Base-by-base conservation (phyloP, 2,113 vertebrate species). In the Ascaphus truei region DNA sequence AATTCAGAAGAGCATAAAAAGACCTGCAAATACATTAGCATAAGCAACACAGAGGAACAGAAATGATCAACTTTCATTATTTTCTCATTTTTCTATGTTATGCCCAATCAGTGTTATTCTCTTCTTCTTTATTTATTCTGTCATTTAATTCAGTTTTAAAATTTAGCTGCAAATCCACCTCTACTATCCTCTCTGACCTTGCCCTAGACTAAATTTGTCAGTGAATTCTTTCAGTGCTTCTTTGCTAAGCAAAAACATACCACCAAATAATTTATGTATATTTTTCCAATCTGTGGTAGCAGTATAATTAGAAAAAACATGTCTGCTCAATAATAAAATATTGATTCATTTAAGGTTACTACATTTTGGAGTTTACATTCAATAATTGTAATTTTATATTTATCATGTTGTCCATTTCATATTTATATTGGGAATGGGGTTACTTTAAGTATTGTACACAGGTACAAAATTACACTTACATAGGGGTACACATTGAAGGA, bases 1-100 rank as follows among this genome's bases (percentile, higher is more conserved):
- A 73, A 77, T 65, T 74, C 60, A 64, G 31, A 74, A 74, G 71
- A 76, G 58, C 10, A 60, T 27, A 71, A 79, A 47, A 65, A 77
- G 41, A 56, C 39, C 60, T 29, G 9, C 33, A 74, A 55, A 72
- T 69, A 16, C 25, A 74, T 76, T 72, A 62, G 10, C 20, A 9
- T 62, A 60, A 61, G 22, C 16, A 78, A 77, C 5, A 16, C 13
- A 52, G 6, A 53, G 48, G 33, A 74, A 65, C 5, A 52, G 60
- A 57, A 15, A 13, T 22, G 34, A 81, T 71, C 74, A 76, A 33
- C 67, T 72, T 60, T 33, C 74, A 56, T 73, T 69, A 18, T 26
- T 73, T 75, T 39, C 68, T 25, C 53, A 72, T 77, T 85, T 75
- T 72, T 71, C 73, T 77, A 10, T 78, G 73, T 52, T 82, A 71